phyloP scores from a whole-genome alignment of 2,797 vertebrate species.

The Craterocephalus amniculus region DNA sequence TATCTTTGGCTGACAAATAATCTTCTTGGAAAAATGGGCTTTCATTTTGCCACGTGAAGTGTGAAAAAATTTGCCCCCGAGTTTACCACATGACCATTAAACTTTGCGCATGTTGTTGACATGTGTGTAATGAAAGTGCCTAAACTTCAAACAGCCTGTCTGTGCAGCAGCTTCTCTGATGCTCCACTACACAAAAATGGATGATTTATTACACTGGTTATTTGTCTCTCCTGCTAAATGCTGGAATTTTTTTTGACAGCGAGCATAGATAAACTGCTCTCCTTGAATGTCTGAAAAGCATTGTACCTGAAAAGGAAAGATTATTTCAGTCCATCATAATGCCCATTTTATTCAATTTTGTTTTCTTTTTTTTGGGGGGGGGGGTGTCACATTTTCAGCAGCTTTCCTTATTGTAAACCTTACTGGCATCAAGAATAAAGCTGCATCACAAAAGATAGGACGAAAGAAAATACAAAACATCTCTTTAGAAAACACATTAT shows the following conservation, averaged over 20 bases:
- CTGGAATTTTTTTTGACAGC: constrained; percentile 70
- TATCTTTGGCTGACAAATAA: constrained; percentile 62
- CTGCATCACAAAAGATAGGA: neutral
- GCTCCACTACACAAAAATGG: constrained; percentile 53
- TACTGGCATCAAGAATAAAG: neutral
- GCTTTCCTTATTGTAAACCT: neutral
- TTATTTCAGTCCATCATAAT: constrained; percentile 71
- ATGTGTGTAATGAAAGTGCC: constrained; percentile 77
- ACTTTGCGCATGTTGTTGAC: constrained; percentile 74
- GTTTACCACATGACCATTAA: constrained; percentile 67
- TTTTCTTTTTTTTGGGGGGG: no score
- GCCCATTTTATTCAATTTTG: no score
- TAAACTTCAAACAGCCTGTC: constrained; percentile 71
- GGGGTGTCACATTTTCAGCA: neutral
- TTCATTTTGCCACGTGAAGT: constrained; percentile 62
- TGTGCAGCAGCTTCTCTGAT: constrained; percentile 45
- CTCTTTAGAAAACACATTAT: neutral
- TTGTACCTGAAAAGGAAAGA: constrained; percentile 74
- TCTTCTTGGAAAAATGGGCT: constrained; percentile 62
- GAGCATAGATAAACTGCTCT: constrained; percentile 68
- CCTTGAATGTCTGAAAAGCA: constrained; percentile 57
- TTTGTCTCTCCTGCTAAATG: constrained; percentile 73
- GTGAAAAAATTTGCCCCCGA: constrained; percentile 52
- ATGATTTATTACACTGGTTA: constrained; percentile 76
- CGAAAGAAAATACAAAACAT: neutral